Evolutionary conservation across 2,888 invertebrate genomes (phyloP).

Genomic region (Mayetiola destructor): DNA sequence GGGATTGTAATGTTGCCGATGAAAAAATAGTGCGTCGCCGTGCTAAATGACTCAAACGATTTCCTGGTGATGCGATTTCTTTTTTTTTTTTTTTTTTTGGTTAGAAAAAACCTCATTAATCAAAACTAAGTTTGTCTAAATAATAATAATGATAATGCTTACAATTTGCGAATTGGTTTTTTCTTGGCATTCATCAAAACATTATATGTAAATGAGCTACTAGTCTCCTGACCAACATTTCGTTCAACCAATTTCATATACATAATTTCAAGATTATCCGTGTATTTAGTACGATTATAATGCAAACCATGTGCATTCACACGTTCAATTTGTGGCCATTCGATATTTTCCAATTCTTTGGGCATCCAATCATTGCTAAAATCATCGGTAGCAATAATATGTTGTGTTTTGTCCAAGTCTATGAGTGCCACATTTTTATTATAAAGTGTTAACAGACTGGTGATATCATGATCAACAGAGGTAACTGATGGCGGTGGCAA

Average conservation of each 20-base stretch:
- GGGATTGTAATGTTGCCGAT: slow-evolving; percentile 46
- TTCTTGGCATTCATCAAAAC: slow-evolving; percentile 50
- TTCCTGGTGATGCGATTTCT: slow-evolving; percentile 53
- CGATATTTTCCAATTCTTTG: slow-evolving; percentile 17
- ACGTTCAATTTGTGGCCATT: slow-evolving; percentile 47
- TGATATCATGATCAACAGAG: slow-evolving; percentile 47
- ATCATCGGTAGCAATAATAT: slow-evolving; percentile 19
- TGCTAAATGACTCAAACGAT: slow-evolving; percentile 61
- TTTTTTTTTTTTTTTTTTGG: slow-evolving; percentile 20
- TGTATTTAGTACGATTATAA: slow-evolving; percentile 51
- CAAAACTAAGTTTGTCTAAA: not conserved
- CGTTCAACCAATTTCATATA: slow-evolving; percentile 51
- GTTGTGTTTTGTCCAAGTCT: not conserved
- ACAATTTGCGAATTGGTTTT: slow-evolving; percentile 43
- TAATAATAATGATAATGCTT: slow-evolving; percentile 24
- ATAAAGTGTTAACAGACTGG: slow-evolving; percentile 47
- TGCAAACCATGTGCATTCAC: slow-evolving; percentile 56
- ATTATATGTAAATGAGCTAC: slow-evolving; percentile 30
- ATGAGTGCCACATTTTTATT: slow-evolving; percentile 34
- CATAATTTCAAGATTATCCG: slow-evolving; percentile 55
- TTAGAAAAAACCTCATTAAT: not conserved
- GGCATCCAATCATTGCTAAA: not conserved
- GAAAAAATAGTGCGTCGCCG: slow-evolving; percentile 61
- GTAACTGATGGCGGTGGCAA: slow-evolving; percentile 64
- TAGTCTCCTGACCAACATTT: slow-evolving; percentile 61